Percentiles rank a stretch among this genome's conserved stretches.
These are phyloP conservation scores for Cryptocheilus praepositus DNA, from an alignment of 2,888 invertebrate species.

Conservation along the genomic window DNA sequence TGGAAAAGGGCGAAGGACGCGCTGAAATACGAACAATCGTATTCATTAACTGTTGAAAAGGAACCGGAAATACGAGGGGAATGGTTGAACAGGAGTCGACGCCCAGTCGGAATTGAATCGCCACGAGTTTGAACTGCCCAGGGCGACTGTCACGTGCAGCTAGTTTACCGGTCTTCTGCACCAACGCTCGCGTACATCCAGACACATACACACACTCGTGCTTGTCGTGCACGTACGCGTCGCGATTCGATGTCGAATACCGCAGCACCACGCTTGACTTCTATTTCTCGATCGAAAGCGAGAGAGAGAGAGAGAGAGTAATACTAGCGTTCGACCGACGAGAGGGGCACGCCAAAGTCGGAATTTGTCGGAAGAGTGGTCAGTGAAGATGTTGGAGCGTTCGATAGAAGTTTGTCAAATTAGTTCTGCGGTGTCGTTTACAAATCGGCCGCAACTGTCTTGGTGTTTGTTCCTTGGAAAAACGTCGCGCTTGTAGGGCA, in stretches of 20 bases:
- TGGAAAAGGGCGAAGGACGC: not conserved
- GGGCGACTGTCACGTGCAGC: conserved; percentile 62
- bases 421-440: too few species aligned
- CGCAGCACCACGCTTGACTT: too few species aligned
- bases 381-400: too few species aligned
- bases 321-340: conserved; percentile 5
- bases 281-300: too few species aligned
- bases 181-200: conserved; percentile 33
- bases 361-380: conserved; percentile 3
- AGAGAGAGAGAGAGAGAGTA: too few species aligned
- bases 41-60: conserved; percentile 12
- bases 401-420: too few species aligned
- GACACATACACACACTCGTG: not conserved
- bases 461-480: not conserved
- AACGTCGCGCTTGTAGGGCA: not conserved
- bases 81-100: conserved; percentile 32
- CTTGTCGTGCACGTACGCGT: not conserved
- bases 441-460: too few species aligned
- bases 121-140: conserved; percentile 53
- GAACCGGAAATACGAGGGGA: conserved; percentile 14
- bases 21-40: not conserved
- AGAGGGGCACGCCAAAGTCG: conserved; percentile 26
- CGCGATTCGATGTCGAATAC: not conserved
- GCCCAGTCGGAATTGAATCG: conserved; percentile 59
- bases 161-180: conserved; percentile 51